Conservation (phyloP, 2,113 vertebrate species). For the cat (Felis catus) region F.catus_Fca126_mat1.0 CM031418.1:64613001-64613500, state of each 20-base stretch:
- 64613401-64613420: neutral
- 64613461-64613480: conserved; percentile 44
- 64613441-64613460: conserved; percentile 19
- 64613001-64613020: neutral
- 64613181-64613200: neutral
- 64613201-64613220: neutral
- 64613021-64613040: neutral
- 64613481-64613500: neutral
- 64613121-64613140: conserved; percentile 22
- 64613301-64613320: neutral
- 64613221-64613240: neutral
- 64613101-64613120: neutral
- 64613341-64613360: neutral
- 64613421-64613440: conserved; percentile 2
- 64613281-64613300: neutral
- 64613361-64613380: conserved; percentile 17
- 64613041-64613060: conserved; percentile 27
- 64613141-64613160: neutral
- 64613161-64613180: neutral
- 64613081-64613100: conserved; percentile 12
- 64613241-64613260: neutral
- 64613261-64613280: neutral
- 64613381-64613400: neutral
- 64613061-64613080: neutral
- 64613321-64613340: neutral